These are phyloP conservation scores for Lepus europaeus DNA, from an alignment of 2,113 vertebrate species.

Conservation along the genomic window DNA sequence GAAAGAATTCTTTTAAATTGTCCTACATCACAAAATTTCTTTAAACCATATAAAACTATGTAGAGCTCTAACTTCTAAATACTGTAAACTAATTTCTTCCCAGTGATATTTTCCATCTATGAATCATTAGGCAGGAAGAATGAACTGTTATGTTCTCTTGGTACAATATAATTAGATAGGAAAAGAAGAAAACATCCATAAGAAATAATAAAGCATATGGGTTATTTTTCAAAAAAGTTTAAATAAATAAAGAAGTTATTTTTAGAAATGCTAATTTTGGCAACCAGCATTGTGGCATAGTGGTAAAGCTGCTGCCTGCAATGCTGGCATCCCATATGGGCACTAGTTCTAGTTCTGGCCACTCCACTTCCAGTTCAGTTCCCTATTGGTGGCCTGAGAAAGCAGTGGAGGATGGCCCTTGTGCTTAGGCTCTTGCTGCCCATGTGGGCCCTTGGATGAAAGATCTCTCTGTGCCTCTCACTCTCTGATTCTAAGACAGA, in stretches of 20 bases:
- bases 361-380: too few species aligned
- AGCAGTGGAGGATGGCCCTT: too few species aligned
- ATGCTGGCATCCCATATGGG: too few species aligned
- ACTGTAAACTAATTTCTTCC: conserved; percentile 2
- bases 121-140: not conserved
- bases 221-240: conserved; percentile 51
- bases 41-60: conserved; percentile 11
- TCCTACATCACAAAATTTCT: not conserved
- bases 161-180: not conserved
- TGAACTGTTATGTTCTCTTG: conserved; percentile 13
- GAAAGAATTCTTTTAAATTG: not conserved
- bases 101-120: not conserved
- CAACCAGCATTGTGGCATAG: too few species aligned
- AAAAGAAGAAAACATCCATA: conserved; percentile 8
- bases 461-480: too few species aligned
- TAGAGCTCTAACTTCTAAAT: conserved; percentile 12
- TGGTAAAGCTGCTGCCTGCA: too few species aligned
- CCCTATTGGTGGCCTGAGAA: too few species aligned
- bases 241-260: not conserved
- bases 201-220: not conserved
- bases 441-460: too few species aligned
- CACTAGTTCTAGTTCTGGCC: too few species aligned
- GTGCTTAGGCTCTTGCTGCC: too few species aligned
- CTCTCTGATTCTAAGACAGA: too few species aligned
- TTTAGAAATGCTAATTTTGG: conserved; percentile 12